These are phyloP conservation scores for Drosophila carrolli DNA, from an alignment of 1,140 invertebrate genomes.

Conservation along the genomic window DNA sequence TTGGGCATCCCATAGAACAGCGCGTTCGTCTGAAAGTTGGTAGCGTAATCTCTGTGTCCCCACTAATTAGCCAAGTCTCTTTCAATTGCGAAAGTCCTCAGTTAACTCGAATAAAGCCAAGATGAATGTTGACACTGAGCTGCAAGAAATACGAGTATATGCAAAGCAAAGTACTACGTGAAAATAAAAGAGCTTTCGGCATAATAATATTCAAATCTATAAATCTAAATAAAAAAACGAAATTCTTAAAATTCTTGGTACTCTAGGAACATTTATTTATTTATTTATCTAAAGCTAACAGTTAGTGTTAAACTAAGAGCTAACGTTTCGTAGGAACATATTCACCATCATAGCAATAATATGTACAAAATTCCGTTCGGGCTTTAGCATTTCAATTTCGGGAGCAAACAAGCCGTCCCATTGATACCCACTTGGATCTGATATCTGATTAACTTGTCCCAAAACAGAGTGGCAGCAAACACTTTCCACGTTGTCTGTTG, in stretches of 20 bases:
- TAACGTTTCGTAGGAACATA: too few species aligned
- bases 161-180: too few species aligned
- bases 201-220: too few species aligned
- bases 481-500: slow-evolving; percentile 15
- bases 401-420: slow-evolving; percentile 24
- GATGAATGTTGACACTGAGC: slow-evolving; percentile 2
- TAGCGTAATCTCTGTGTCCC: slow-evolving; percentile 1
- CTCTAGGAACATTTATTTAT: background rate
- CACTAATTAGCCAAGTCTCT: slow-evolving; percentile 29
- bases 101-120: background rate
- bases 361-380: background rate
- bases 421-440: slow-evolving; percentile 27
- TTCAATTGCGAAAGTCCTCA: slow-evolving; percentile 7
- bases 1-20: background rate
- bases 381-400: slow-evolving; percentile 33
- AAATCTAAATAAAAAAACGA: too few species aligned
- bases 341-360: background rate
- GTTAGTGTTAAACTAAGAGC: too few species aligned
- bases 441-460: slow-evolving; percentile 46
- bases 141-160: background rate
- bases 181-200: too few species aligned
- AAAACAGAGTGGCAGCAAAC: slow-evolving; percentile 27
- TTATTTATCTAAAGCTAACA: too few species aligned
- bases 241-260: too few species aligned
- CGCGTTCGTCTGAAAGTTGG: background rate